These are phyloP conservation scores for Dendrolimus pini DNA, from an alignment of 2,888 invertebrate species.

Conservation along the genomic window DNA sequence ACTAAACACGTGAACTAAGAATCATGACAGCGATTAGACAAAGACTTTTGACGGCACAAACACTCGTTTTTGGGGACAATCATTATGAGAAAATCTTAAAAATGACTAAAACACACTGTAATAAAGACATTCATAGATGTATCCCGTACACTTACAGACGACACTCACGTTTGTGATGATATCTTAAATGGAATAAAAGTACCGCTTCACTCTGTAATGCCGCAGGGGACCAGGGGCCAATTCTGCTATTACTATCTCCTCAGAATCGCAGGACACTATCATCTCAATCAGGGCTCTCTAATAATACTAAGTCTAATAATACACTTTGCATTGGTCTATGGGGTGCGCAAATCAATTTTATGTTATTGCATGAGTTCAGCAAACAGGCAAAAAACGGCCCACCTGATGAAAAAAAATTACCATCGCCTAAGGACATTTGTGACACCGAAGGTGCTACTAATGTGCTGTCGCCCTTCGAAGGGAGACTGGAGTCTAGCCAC, in stretches of 20 bases:
- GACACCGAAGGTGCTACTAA: too few relatives aligned
- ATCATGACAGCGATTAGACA: slow-evolving; percentile 69
- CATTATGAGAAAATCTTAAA: slow-evolving; percentile 76
- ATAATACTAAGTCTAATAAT: too few relatives aligned
- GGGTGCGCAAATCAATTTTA: too few relatives aligned
- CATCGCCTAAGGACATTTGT: too few relatives aligned
- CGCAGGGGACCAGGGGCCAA: slow-evolving; percentile 36
- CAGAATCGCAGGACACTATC: too few relatives aligned
- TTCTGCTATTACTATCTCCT: too few relatives aligned
- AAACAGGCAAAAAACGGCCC: too few relatives aligned
- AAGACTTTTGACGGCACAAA: slow-evolving; percentile 69
- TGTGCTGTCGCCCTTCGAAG: too few relatives aligned
- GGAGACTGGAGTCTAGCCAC: too few relatives aligned
- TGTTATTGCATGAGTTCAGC: too few relatives aligned
- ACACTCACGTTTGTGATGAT: slow-evolving; percentile 73
- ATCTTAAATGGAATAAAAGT: slow-evolving; percentile 72
- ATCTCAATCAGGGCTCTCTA: slow-evolving; percentile 9
- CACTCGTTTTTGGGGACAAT: slow-evolving; percentile 73
- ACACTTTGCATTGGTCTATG: too few relatives aligned
- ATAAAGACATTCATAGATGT: slow-evolving; percentile 76
- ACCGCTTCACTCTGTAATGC: slow-evolving; percentile 66
- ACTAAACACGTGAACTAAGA: slow-evolving; percentile 38
- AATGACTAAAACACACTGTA: slow-evolving; percentile 71
- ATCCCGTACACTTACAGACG: slow-evolving; percentile 66
- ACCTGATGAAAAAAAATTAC: too few relatives aligned